Conservation (phyloP, 1,140 invertebrate species). For the Geopemphigus sp. region DNA sequence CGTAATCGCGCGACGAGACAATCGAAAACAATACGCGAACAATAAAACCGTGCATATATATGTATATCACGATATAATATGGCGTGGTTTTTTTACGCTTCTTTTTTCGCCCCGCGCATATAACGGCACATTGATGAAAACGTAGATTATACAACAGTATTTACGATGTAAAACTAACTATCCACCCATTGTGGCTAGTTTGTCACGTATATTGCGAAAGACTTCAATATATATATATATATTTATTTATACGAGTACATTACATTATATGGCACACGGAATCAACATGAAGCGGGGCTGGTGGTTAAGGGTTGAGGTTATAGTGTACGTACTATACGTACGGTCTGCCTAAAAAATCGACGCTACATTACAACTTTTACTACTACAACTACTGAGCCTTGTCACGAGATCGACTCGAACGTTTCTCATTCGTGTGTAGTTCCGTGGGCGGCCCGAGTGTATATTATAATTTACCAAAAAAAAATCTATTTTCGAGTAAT, state of each 20-base stretch:
- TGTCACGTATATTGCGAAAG: too few species aligned
- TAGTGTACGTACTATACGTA: too few species aligned
- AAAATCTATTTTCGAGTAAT: conserved; percentile 42
- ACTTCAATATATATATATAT: background rate
- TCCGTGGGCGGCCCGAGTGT: background rate
- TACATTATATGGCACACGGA: background rate
- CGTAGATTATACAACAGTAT: conserved; percentile 9
- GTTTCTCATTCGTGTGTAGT: background rate
- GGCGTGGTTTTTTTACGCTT: background rate
- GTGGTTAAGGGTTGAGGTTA: background rate
- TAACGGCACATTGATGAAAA: background rate
- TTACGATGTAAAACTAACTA: background rate
- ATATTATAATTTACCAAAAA: too few species aligned
- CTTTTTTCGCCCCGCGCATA: background rate
- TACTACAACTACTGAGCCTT: conserved; percentile 5
- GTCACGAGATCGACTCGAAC: conserved; percentile 33
- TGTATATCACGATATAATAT: too few species aligned
- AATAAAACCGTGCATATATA: background rate
- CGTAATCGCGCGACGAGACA: too few species aligned
- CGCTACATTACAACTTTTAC: too few species aligned
- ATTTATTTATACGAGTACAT: background rate
- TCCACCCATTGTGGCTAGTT: too few species aligned
- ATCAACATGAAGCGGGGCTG: background rate
- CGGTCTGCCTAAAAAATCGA: background rate
- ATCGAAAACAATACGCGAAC: background rate